Base-by-base conservation (phyloP, 2,113 vertebrate species). In the Leuciscus idus region DNA sequence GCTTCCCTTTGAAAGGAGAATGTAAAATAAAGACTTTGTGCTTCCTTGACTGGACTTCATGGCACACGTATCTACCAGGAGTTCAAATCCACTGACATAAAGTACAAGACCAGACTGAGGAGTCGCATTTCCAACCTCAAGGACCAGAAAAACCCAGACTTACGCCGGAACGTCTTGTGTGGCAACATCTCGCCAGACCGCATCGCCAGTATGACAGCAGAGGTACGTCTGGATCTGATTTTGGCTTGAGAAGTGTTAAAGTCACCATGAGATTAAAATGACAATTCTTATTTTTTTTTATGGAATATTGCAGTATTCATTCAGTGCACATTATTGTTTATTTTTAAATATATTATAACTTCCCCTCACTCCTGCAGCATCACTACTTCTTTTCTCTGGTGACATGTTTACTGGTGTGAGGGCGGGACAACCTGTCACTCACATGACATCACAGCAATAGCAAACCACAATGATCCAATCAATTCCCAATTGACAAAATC, bases 41-140 rank as follows among this genome's bases (percentile, higher is more conserved):
- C 19, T 52, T 92, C 95, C 96, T 98, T 98, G 93, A 97, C 93
- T 23, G 61, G 64, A 64, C 21, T 0, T 3, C 0, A 28, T 36
- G 73, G 48, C 76, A 75, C 86, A 99, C 98, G 90, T 90, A 97
- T 99, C 85, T 99, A 96, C 91, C 96, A 97, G 88, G 97, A 98
- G 1, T 96, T 99, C 55, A 97, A 97, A 88, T 95, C 95, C 74
- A 98, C 98, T 0, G 98, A 99, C 87, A 94, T 97, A 88, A 99
- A 99, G 62, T 99, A 99, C 86, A 99, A 99, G 89, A 94, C 94
- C 62, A 95, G 98, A 0, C 94, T 99, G 28, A 94, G 98, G 87
- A 99, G 98, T 92, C 96, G 98, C 19, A 96, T 99, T 91, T 97
- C 97, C 21, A 99, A 99, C 88, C 95, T 99, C 83, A 98, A 97